phyloP scores from a whole-genome alignment of 2,888 invertebrate genomes.

The Mesorhabditis belari region DNA sequence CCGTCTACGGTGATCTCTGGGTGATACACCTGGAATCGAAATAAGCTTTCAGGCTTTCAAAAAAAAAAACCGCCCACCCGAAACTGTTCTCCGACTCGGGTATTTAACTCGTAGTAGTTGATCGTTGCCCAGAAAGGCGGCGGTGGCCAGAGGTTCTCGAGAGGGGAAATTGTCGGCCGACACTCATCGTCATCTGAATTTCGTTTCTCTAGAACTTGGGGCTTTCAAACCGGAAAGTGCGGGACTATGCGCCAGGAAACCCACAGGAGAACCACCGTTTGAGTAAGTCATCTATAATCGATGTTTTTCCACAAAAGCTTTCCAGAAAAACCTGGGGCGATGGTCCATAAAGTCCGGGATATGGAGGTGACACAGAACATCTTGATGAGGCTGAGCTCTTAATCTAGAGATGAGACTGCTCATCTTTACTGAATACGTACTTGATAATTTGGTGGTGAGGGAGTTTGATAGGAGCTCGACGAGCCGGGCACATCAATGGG shows the following conservation, averaged over 20 bases:
- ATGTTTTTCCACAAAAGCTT: no score
- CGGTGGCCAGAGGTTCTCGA: not conserved
- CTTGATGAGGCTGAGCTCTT: no score
- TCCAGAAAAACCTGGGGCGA: no score
- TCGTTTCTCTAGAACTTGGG: no score
- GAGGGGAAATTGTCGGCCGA: not conserved
- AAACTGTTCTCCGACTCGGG: slow-evolving; percentile 91
- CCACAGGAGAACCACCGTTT: not conserved
- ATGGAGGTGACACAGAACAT: no score
- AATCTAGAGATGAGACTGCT: no score
- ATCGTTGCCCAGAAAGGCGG: slow-evolving; percentile 89
- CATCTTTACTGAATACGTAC: not conserved
- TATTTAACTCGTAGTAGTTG: slow-evolving; percentile 94
- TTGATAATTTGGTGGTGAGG: not conserved
- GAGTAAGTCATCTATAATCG: not conserved
- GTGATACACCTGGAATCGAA: slow-evolving; percentile 8
- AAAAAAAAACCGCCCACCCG: slow-evolving; percentile 35
- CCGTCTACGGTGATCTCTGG: slow-evolving; percentile 83
- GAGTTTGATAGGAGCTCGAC: not conserved
- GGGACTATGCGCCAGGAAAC: not conserved
- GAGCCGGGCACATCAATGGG: not conserved
- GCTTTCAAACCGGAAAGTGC: not conserved
- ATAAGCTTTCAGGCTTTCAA: not conserved
- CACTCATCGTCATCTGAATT: not conserved
- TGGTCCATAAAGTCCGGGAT: no score